Conservation (phyloP, 2,113 vertebrate species). For the Myocastor coypus region DNA sequence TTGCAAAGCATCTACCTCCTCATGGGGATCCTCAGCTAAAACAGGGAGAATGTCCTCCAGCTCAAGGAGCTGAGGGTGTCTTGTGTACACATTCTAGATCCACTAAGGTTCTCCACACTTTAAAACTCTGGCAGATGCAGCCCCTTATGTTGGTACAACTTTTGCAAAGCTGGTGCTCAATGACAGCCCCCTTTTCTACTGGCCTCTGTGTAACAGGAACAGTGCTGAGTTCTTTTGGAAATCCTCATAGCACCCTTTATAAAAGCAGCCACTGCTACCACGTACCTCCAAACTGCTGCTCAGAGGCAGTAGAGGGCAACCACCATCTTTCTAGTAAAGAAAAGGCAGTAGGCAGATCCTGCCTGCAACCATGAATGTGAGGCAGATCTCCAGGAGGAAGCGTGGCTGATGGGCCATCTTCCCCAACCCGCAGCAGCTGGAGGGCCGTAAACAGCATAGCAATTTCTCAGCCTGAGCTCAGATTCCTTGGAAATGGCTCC, state of each 20-base stretch:
- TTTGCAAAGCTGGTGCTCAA: background rate
- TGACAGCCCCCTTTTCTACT: background rate
- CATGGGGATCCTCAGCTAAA: background rate
- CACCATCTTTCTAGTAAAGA: background rate
- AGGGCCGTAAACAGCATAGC: accelerated
- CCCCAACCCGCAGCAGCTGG: background rate
- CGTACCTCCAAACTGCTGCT: background rate
- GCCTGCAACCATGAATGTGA: accelerated
- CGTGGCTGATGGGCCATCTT: background rate
- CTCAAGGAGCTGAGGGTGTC: too few relatives aligned
- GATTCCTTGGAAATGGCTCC: background rate
- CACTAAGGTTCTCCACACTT: background rate
- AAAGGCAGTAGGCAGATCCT: background rate
- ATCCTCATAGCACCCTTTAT: background rate
- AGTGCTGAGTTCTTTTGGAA: background rate
- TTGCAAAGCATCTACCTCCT: background rate
- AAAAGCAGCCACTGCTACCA: background rate
- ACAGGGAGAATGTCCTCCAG: background rate
- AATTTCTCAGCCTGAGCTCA: background rate
- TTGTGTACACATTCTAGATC: accelerated
- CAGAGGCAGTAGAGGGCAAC: background rate
- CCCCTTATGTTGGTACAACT: background rate
- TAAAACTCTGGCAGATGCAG: background rate
- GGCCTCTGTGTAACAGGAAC: background rate
- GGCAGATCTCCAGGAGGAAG: background rate